These are phyloP conservation scores for Propithecus perrieri DNA, from an alignment of 2,797 vertebrate species.

Conservation along the genomic window DNA sequence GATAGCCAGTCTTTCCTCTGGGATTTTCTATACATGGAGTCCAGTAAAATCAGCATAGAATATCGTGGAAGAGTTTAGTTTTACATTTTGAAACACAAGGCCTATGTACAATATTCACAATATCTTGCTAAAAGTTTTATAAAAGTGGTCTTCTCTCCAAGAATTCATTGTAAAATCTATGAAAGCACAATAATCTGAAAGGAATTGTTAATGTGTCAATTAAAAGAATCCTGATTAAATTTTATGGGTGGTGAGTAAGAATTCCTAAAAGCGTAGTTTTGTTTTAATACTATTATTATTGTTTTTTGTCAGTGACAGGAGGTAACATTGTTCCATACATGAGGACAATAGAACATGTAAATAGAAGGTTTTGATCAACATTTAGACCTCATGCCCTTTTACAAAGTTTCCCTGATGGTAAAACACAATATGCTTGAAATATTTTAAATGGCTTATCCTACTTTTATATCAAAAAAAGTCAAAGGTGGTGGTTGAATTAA, in stretches of 20 bases:
- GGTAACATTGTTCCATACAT: background rate
- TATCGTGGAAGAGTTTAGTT: slow-evolving; percentile 55
- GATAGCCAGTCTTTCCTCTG: background rate
- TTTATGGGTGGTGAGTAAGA: background rate
- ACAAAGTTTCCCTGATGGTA: background rate
- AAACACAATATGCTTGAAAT: background rate
- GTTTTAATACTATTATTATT: background rate
- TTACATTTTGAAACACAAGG: slow-evolving; percentile 71
- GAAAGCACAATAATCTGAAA: slow-evolving; percentile 72
- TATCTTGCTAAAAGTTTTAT: background rate
- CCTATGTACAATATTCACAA: background rate
- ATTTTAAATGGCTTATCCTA: background rate
- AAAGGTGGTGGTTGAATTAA: slow-evolving; percentile 22
- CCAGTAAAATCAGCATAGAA: background rate
- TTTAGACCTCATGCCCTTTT: background rate
- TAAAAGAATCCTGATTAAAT: slow-evolving; percentile 51
- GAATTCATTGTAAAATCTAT: background rate
- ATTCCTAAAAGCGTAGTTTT: background rate
- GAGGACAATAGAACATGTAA: background rate
- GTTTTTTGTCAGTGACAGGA: background rate
- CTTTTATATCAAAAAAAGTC: background rate
- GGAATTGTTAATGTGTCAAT: slow-evolving; percentile 64
- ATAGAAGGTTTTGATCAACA: background rate
- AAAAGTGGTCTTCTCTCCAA: background rate
- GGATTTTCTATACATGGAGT: background rate